These are phyloP conservation scores for Sycobia sp. DNA, from an alignment of 1,140 invertebrate genomes.

Conservation along the genomic window DNA sequence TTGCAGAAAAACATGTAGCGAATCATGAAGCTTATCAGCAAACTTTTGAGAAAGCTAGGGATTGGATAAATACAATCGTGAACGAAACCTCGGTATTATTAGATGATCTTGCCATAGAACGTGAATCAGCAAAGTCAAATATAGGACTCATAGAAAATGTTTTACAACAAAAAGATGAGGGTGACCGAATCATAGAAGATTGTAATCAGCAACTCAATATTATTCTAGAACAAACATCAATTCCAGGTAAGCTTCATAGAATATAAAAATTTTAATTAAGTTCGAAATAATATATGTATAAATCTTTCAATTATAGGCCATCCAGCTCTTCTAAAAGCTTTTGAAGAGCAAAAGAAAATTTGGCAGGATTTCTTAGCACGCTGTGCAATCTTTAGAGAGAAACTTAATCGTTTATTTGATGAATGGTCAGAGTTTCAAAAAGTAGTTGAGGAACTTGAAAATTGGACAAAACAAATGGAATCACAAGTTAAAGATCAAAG, in stretches of 20 bases:
- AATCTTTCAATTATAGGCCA: slow-evolving; percentile 67
- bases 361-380: slow-evolving; percentile 80
- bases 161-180: slow-evolving; percentile 73
- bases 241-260: slow-evolving; percentile 58
- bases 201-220: slow-evolving; percentile 74
- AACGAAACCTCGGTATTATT: slow-evolving; percentile 70
- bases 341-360: slow-evolving; percentile 74
- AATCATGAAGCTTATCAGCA: slow-evolving; percentile 85
- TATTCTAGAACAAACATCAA: slow-evolving; percentile 79
- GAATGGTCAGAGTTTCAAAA: slow-evolving; percentile 82
- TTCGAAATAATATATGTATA: background rate
- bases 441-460: slow-evolving; percentile 74
- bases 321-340: slow-evolving; percentile 72
- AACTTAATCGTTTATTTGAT: slow-evolving; percentile 73
- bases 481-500: slow-evolving; percentile 86
- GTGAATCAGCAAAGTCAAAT: slow-evolving; percentile 76
- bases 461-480: slow-evolving; percentile 87
- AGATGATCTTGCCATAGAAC: slow-evolving; percentile 74
- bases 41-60: slow-evolving; percentile 74
- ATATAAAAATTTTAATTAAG: background rate
- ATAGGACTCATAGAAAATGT: slow-evolving; percentile 76
- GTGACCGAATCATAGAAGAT: slow-evolving; percentile 72
- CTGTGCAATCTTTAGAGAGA: slow-evolving; percentile 71
- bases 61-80: slow-evolving; percentile 75
- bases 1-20: slow-evolving; percentile 73